Percentiles rank a stretch among this genome's conserved stretches.
Conservation (phyloP, 2,113 vertebrate genomes). For the Dunckerocampus dactyliophorus region DNA sequence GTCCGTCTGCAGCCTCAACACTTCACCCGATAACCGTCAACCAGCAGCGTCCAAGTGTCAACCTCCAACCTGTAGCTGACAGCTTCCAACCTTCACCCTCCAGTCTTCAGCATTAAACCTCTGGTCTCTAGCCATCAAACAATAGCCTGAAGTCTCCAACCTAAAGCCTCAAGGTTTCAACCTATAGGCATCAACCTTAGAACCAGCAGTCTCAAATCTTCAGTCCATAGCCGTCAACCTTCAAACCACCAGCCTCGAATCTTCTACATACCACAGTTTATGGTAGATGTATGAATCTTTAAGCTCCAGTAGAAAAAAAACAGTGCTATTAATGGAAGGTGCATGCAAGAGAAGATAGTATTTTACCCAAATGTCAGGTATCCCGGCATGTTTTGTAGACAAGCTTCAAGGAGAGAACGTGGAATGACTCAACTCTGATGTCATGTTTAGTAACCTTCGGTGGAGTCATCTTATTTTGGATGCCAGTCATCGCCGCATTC, state of each 20-base stretch:
- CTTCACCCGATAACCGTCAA: not conserved
- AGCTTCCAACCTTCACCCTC: not conserved
- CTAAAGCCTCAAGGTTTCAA: not conserved
- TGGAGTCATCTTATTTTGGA: constrained; percentile 1
- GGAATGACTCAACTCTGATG: constrained; percentile 2
- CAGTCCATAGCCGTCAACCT: not conserved
- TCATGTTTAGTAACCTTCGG: constrained; percentile 17
- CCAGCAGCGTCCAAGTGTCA: not conserved
- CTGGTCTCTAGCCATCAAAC: not conserved
- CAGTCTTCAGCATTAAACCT: not conserved
- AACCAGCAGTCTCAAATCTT: not conserved
- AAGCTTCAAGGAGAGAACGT: constrained; percentile 5
- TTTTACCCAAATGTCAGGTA: not conserved
- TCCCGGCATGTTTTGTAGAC: not conserved
- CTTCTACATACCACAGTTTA: no score
- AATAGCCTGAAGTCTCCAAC: not conserved
- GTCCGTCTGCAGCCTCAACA: not conserved
- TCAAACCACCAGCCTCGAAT: not conserved
- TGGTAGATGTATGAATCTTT: not conserved
- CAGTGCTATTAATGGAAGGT: not conserved
- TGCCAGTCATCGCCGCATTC: constrained; percentile 18
- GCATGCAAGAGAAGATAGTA: not conserved
- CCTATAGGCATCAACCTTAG: not conserved
- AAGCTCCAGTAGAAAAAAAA: constrained; percentile 6
- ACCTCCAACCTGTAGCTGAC: not conserved